Conservation (phyloP, 2,113 vertebrate species). For the Odontophorus gujanensis region DNA sequence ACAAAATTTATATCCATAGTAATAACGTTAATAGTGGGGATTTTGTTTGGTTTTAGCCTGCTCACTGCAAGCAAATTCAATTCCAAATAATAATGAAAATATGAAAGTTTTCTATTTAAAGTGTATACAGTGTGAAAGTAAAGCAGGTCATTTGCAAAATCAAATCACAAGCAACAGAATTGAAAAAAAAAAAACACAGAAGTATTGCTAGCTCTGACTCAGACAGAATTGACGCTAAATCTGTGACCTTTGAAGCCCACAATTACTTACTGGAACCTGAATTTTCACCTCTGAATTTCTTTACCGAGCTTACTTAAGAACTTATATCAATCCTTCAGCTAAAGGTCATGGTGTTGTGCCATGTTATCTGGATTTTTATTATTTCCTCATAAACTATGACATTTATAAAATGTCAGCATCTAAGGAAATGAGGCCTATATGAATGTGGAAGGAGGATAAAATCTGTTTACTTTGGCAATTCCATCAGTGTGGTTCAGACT, state of each 20-base stretch:
- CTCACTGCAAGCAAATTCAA: neutral
- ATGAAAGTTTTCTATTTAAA: neutral
- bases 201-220: neutral
- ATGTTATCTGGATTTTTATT: conserved; percentile 73
- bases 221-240: conserved; percentile 52
- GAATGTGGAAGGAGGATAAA: conserved; percentile 1
- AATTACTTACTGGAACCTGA: conserved; percentile 72
- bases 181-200: neutral
- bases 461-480: neutral
- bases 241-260: conserved; percentile 73
- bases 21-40: neutral
- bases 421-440: conserved; percentile 38
- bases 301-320: conserved; percentile 59
- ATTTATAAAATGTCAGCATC: conserved; percentile 77
- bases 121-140: neutral
- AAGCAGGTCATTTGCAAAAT: neutral
- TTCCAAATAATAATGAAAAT: neutral
- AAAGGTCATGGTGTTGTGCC: conserved; percentile 74
- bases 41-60: neutral
- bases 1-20: neutral
- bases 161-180: neutral
- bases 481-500: neutral
- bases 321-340: conserved; percentile 58
- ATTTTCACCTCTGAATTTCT: conserved; percentile 68
- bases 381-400: conserved; percentile 77